Percentiles rank a stretch among this genome's conserved stretches.
Evolutionary conservation across 23 tunicate genomes (phyloP).

Genomic region (Corella eumyota): DNA sequence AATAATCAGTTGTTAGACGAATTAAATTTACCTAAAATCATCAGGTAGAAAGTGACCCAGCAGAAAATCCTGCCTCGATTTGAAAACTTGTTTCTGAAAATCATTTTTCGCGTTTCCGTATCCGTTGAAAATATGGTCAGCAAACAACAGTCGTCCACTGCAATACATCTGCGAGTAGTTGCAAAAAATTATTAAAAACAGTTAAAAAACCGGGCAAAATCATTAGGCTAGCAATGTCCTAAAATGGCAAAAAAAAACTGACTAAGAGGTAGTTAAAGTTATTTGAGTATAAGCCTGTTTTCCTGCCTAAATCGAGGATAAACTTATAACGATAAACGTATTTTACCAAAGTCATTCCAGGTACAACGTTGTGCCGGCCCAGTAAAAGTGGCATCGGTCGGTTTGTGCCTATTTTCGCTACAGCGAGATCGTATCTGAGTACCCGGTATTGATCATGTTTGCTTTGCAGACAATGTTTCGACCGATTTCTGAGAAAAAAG

Average conservation of each 20-base stretch:
- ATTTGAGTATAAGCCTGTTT: too few relatives aligned
- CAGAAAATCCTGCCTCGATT: constrained; percentile 35
- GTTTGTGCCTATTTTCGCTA: constrained; percentile 46
- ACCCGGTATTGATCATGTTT: constrained; percentile 64
- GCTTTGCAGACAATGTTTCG: constrained; percentile 55
- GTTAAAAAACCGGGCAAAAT: not conserved
- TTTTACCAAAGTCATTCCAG: constrained; percentile 93
- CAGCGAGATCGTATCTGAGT: constrained; percentile 64
- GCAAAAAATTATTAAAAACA: not conserved
- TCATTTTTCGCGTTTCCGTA: constrained; percentile 90
- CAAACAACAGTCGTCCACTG: constrained; percentile 69
- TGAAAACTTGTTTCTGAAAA: constrained; percentile 66
- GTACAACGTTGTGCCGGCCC: constrained; percentile 82
- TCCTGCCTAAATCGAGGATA: too few relatives aligned
- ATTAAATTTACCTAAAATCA: constrained; percentile 65
- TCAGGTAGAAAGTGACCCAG: constrained; percentile 77
- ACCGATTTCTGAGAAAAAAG: constrained; percentile 40
- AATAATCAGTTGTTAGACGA: too few relatives aligned
- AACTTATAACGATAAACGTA: not conserved
- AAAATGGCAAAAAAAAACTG: too few relatives aligned
- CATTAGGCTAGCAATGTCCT: not conserved
- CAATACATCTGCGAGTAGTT: constrained; percentile 58
- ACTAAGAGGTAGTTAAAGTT: too few relatives aligned
- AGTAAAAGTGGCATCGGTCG: constrained; percentile 49
- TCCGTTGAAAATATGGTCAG: constrained; percentile 92